A percentile compares a stretch with the other conserved stretches of the same genome.
These are phyloP conservation scores for Aromia moschata DNA, from an alignment of 2,888 invertebrate genomes.

Conservation along the genomic window DNA sequence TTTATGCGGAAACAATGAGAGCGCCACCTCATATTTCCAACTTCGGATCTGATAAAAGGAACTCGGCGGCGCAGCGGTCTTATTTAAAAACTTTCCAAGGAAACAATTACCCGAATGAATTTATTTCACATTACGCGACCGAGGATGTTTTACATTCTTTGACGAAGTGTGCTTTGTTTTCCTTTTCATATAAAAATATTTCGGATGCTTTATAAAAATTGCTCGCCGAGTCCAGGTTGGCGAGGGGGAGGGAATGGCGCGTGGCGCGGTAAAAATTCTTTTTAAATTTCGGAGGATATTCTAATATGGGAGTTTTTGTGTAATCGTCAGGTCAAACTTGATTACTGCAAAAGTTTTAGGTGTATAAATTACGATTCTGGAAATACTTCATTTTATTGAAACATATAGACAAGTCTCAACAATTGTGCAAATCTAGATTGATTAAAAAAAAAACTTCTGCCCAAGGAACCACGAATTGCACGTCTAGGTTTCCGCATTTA, in stretches of 20 bases:
- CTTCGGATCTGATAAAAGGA: constrained; percentile 18
- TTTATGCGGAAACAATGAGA: constrained; percentile 4
- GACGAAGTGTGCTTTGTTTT: constrained; percentile 18
- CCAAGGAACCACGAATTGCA: too few relatives aligned
- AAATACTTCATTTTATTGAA: too few relatives aligned
- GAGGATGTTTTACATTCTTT: constrained; percentile 18
- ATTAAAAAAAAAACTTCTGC: too few relatives aligned
- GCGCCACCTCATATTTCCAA: constrained; percentile 3
- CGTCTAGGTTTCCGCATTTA: too few relatives aligned
- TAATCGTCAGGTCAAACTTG: too few relatives aligned
- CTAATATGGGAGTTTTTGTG: too few relatives aligned
- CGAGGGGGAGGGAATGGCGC: neutral
- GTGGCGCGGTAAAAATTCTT: neutral
- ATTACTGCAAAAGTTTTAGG: too few relatives aligned
- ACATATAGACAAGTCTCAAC: too few relatives aligned
- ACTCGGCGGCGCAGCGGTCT: constrained; percentile 5
- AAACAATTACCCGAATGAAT: constrained; percentile 24
- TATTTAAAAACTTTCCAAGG: constrained; percentile 25
- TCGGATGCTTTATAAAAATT: constrained; percentile 16
- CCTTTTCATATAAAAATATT: constrained; percentile 21
- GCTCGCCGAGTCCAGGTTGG: neutral
- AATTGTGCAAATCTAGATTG: too few relatives aligned
- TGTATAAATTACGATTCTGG: too few relatives aligned
- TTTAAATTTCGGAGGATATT: neutral
- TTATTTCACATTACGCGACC: constrained; percentile 14